Base-by-base conservation (phyloP, 2,888 invertebrate genomes). In the Spodoptera littoralis region DNA sequence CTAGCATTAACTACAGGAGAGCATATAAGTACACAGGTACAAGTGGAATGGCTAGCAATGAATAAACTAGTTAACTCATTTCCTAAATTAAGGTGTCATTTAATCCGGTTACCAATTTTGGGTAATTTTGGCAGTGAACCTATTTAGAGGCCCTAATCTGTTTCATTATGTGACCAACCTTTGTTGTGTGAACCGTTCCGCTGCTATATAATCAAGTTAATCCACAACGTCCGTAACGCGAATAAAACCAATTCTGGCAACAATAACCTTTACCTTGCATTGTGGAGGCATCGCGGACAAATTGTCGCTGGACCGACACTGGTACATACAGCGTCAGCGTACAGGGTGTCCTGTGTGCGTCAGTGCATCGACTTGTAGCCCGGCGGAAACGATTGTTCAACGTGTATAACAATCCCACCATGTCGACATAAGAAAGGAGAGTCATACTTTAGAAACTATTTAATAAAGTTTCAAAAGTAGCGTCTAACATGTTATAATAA, bases 221-320 rank as follows among this genome's bases (percentile, higher is more conserved):
- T 84, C 77, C 82, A 79, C 81, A 77, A 73, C 80, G 77, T 82
- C 81, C 84, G 83, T 77, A 84, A 84, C 75, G 80, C 85, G 76
- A 88, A 87, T 89, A 85, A 81, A 81, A 83, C 72, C 86, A 86
- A 87, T 87, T 89, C 86, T 85, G 87, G 84, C 80, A 82, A 89
- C 91, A 91, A 91, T 92, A 90, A 92, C 90, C 90, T 92, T 92
- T 92, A 91, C 92, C 91, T 92, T 91, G 92, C 85, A 90, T 90
- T 91, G 89, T 90, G 69, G 78, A 71, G 77, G 79, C 72, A 82
- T 84, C 82, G 85, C 80, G 76, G 67, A 73, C 79, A 75, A 18
- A 66, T 76, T 73, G 65, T 50, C 68, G 57, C 70, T 73, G 51
- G 60, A 65, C 48, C 54, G 54, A 45, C 27, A 42, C 48, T 52